A percentile compares a stretch with the other conserved stretches of the same genome.
Evolutionary conservation across 2,797 vertebrate genomes (phyloP).

Genomic region (Takifugu ocellatus): DNA sequence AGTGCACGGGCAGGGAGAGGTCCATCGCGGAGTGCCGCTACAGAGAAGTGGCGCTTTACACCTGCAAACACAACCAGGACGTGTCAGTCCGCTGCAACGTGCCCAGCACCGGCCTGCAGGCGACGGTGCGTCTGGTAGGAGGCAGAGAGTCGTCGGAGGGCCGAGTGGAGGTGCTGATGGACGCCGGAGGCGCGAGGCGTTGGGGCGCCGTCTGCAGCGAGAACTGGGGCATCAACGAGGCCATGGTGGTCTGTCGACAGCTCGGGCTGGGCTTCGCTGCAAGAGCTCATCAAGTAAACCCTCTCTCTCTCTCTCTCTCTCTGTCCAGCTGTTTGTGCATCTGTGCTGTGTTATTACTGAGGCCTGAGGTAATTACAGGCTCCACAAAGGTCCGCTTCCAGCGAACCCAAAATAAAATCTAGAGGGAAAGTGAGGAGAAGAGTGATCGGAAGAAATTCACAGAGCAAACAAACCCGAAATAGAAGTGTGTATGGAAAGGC

Average conservation of each 20-base stretch:
- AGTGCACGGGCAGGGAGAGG: constrained; percentile 81
- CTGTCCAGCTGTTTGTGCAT: constrained; percentile 60
- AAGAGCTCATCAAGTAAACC: constrained; percentile 86
- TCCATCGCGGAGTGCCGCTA: constrained; percentile 82
- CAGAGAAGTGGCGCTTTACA: constrained; percentile 73
- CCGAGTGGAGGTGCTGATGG: constrained; percentile 88
- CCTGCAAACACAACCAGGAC: constrained; percentile 85
- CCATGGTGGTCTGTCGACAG: constrained; percentile 93
- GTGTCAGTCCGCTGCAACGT: constrained; percentile 88
- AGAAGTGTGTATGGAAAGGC: constrained; percentile 63
- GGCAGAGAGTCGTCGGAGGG: constrained; percentile 84
- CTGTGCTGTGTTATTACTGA: constrained; percentile 73
- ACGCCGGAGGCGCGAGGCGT: constrained; percentile 75
- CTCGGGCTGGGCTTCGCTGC: constrained; percentile 91
- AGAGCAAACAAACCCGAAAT: constrained; percentile 57
- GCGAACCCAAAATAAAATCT: constrained; percentile 60
- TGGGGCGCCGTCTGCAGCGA: constrained; percentile 93
- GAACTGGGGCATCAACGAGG: constrained; percentile 92
- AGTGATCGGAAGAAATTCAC: constrained; percentile 34
- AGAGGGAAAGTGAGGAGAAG: constrained; percentile 67
- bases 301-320: constrained; percentile 25
- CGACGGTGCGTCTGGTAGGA: constrained; percentile 87
- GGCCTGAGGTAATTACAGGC: constrained; percentile 78
- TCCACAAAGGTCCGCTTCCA: constrained; percentile 73
- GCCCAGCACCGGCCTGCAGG: constrained; percentile 78